These are phyloP conservation scores for Semicossyphus pulcher DNA, from an alignment of 2,113 vertebrate species.

Conservation along the genomic window DNA sequence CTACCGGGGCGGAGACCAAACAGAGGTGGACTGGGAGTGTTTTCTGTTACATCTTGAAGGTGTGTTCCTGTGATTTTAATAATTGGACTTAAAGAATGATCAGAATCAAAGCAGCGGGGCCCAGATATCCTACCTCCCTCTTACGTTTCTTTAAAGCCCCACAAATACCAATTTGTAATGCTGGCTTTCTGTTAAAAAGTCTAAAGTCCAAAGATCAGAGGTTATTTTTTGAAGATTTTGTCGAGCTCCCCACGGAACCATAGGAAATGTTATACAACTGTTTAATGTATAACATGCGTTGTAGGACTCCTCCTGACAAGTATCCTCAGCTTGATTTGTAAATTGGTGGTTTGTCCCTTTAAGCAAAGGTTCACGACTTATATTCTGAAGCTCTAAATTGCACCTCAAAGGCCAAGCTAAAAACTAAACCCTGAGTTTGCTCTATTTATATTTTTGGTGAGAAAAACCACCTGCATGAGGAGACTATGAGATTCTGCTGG, in stretches of 20 bases:
- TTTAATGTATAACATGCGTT: not conserved
- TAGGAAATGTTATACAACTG: not conserved
- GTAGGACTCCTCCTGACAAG: not conserved
- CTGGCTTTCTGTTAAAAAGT: not conserved
- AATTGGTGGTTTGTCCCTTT: too few relatives aligned
- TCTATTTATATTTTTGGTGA: too few relatives aligned
- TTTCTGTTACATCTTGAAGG: not conserved
- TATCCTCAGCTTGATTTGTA: too few relatives aligned
- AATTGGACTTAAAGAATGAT: not conserved
- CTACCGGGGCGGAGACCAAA: not conserved
- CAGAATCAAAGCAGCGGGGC: not conserved
- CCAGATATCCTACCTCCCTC: not conserved
- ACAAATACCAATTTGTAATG: not conserved
- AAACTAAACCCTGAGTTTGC: too few relatives aligned
- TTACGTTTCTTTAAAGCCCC: not conserved
- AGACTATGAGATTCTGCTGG: too few relatives aligned
- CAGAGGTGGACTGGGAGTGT: not conserved
- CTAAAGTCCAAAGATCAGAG: not conserved
- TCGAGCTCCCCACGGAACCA: not conserved
- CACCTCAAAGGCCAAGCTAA: too few relatives aligned
- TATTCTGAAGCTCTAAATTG: too few relatives aligned
- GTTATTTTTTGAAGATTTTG: slow-evolving; percentile 4
- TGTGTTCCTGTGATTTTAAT: not conserved
- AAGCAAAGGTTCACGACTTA: too few relatives aligned
- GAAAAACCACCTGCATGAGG: too few relatives aligned